Base-by-base conservation (phyloP, 2,888 invertebrate species). In the Tetragonula carbonaria region DNA sequence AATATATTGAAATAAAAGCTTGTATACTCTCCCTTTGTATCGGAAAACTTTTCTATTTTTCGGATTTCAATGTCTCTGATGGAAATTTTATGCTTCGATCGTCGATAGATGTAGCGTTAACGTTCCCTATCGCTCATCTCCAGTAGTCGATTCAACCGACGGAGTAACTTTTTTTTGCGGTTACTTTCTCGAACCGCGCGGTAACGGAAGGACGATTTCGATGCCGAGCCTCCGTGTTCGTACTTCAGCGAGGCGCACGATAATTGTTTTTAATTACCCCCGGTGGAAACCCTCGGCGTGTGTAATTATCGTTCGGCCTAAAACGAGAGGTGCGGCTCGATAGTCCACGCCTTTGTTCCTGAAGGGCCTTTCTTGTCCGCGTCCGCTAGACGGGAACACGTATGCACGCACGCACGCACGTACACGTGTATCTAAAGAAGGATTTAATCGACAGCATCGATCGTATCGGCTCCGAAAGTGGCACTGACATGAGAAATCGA, bases 201-300 rank as follows among this genome's bases (percentile, higher is more conserved):
- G 13, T 53, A 50, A 28, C 45, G 51, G 59, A 33, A 55, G 45
- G 72, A 67, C 53, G 57, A 78, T 66, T 78, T 74, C 50, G 21
- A 45, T 67, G 59, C 18, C 62, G 57, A 68, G 70, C 18, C 57
- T 67, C 45, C 45, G 45, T 45, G 76, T 16, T 80, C 83, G 76
- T 68, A 53, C 72, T 85, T 78, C 73, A 86, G 76, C 90, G 82
- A 73, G 70, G 87, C 84, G 77, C 81, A 84, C 86, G 78, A 87
- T 91, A 91, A 92, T 92, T 90, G 90, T 90, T 92, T 92, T 91
- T 92, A 92, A 92, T 92, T 92, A 92, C 79, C 81, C 86, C 85
- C 81, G 81, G 57, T 59, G 57, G 45, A 45, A 87, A 80, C 91
- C 89, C 28, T 28, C 88, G 88, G 89, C 88, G 90, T 91, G 88